phyloP scores from a whole-genome alignment of 2,888 invertebrate species.

The Arrhopalites spinosus region DNA sequence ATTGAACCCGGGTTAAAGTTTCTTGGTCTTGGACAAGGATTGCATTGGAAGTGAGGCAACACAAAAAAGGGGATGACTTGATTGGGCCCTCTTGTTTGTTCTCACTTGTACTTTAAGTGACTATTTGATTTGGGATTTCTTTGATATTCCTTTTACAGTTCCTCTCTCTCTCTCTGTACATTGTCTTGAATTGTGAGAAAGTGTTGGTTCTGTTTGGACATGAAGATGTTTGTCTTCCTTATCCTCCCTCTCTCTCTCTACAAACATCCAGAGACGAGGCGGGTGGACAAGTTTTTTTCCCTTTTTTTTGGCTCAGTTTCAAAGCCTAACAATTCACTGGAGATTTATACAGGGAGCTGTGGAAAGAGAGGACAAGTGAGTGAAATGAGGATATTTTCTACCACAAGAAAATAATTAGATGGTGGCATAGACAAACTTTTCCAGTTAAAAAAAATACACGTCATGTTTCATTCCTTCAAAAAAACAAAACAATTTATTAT shows the following conservation, averaged over 20 bases:
- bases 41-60: neutral
- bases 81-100: conserved; percentile 36
- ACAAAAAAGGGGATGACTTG: conserved; percentile 16
- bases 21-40: neutral
- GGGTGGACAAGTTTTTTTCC: conserved; percentile 3
- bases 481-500: too few relatives aligned
- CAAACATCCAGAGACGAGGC: neutral
- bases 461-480: neutral
- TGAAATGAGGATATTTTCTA: neutral
- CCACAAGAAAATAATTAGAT: too few relatives aligned
- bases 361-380: neutral
- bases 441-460: neutral
- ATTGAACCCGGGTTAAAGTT: too few relatives aligned
- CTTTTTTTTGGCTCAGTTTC: conserved; percentile 4
- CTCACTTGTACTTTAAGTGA: conserved; percentile 20
- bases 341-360: neutral
- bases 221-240: conserved; percentile 7
- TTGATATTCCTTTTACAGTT: neutral
- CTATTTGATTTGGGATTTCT: conserved; percentile 16
- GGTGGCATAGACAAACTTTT: neutral
- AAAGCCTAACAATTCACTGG: neutral
- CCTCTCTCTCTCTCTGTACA: too few relatives aligned
- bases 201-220: conserved; percentile 6
- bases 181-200: neutral
- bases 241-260: neutral